Evolutionary conservation across 1,140 invertebrate species (phyloP).

Genomic region (Oedothorax gibbosus): DNA sequence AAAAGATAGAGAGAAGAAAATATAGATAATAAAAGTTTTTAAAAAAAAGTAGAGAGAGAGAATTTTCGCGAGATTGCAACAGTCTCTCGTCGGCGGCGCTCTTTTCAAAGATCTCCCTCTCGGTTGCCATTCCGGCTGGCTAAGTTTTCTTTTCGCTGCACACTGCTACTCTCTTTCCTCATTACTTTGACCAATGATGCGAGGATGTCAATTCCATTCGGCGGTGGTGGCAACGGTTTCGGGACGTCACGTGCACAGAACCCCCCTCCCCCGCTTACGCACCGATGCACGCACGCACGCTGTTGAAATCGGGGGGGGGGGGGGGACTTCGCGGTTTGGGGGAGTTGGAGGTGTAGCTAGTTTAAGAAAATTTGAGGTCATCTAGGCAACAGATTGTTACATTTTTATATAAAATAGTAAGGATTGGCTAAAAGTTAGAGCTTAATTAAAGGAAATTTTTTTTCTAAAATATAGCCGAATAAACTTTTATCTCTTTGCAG

Average conservation of each 20-base stretch:
- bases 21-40: background rate
- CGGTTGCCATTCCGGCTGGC: constrained; percentile 60
- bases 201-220: constrained; percentile 58
- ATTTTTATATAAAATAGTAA: too few relatives aligned
- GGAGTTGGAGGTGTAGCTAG: background rate
- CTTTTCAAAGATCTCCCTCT: background rate
- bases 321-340: background rate
- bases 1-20: background rate
- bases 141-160: constrained; percentile 55
- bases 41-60: constrained; percentile 25
- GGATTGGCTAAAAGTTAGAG: too few relatives aligned
- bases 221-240: constrained; percentile 39
- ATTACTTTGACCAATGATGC: constrained; percentile 61
- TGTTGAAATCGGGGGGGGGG: background rate
- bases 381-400: too few relatives aligned
- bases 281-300: constrained; percentile 38
- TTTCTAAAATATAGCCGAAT: too few relatives aligned
- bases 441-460: too few relatives aligned
- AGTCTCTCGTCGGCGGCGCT: background rate
- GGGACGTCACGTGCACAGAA: constrained; percentile 52
- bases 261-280: constrained; percentile 32
- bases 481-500: too few relatives aligned
- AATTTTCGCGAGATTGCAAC: background rate
- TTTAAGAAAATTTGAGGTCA: too few relatives aligned
- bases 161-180: constrained; percentile 49